A percentile compares a stretch with the other conserved stretches of the same genome.
Conservation (phyloP, 2,113 vertebrate species). For the Ibidorhyncha struthersii region DNA sequence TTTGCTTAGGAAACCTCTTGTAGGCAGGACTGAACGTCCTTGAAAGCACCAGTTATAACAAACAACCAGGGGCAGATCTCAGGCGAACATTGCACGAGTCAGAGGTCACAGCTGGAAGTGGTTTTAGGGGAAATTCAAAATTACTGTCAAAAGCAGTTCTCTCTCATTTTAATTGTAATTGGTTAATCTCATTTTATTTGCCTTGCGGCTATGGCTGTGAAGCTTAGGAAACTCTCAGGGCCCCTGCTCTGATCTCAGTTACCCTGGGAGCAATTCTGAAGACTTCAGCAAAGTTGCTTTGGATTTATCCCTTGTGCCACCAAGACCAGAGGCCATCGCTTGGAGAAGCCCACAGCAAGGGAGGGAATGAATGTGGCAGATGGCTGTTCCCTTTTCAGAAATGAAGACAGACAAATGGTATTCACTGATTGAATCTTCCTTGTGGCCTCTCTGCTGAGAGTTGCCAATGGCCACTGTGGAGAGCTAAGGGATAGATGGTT, state of each 20-base stretch:
- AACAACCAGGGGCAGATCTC: constrained; percentile 13
- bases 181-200: constrained; percentile 73
- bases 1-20: background rate
- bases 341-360: background rate
- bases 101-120: constrained; percentile 74
- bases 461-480: background rate
- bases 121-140: constrained; percentile 67
- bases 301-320: constrained; percentile 36
- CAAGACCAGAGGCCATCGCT: background rate
- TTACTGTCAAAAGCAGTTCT: constrained; percentile 69
- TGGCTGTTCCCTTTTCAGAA: background rate
- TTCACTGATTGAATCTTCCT: background rate
- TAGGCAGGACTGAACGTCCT: background rate
- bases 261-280: constrained; percentile 46
- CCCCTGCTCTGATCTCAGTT: constrained; percentile 27
- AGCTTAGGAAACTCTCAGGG: constrained; percentile 30
- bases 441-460: background rate
- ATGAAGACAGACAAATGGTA: background rate
- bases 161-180: constrained; percentile 61
- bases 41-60: constrained; percentile 46
- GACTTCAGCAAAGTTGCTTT: constrained; percentile 31
- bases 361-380: background rate
- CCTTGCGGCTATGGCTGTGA: constrained; percentile 46
- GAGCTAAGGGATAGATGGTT: background rate
- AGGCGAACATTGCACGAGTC: background rate